A percentile compares a stretch with the other conserved stretches of the same genome.
These are phyloP conservation scores for Crossaster papposus DNA, from an alignment of 53 echinoderm and acorn worm genomes.

Conservation along the genomic window DNA sequence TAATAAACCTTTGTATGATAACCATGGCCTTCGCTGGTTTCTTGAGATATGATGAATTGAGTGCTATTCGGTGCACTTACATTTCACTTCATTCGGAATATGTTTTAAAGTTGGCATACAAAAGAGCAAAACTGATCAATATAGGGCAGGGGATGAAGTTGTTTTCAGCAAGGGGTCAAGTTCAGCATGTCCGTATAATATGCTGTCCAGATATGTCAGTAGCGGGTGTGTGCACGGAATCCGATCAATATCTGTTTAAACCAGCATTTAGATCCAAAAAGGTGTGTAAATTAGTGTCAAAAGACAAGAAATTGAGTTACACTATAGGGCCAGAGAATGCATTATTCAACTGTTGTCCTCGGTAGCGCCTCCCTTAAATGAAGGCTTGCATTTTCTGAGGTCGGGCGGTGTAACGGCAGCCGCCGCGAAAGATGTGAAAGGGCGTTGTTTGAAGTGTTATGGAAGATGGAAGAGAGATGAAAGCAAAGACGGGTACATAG, in stretches of 20 bases:
- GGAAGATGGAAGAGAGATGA: too few relatives aligned
- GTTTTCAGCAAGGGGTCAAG: conserved; percentile 35
- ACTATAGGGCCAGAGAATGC: conserved; percentile 6
- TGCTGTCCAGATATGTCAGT: conserved; percentile 35
- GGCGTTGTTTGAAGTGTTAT: too few relatives aligned
- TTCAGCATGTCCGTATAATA: conserved; percentile 52
- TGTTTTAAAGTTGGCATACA: conserved; percentile 9
- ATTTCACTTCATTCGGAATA: conserved; percentile 24
- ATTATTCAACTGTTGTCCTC: conserved; percentile 2
- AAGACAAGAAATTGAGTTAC: conserved; percentile 36
- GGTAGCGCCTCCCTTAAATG: conserved; percentile 6
- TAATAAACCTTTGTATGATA: too few relatives aligned
- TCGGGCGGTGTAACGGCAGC: conserved; percentile 31
- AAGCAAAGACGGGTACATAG: too few relatives aligned
- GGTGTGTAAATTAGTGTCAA: not conserved
- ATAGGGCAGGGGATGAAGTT: too few relatives aligned
- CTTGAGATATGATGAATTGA: too few relatives aligned
- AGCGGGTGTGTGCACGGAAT: conserved; percentile 3
- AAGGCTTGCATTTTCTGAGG: too few relatives aligned
- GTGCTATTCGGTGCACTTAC: conserved; percentile 35
- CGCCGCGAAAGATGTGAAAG: too few relatives aligned
- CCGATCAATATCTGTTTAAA: conserved; percentile 36
- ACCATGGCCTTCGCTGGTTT: too few relatives aligned
- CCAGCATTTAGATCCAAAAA: conserved; percentile 31
- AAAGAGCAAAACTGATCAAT: too few relatives aligned